Evolutionary conservation across 2,888 invertebrate species (phyloP).

Genomic region (Lydus trimaculatus): DNA sequence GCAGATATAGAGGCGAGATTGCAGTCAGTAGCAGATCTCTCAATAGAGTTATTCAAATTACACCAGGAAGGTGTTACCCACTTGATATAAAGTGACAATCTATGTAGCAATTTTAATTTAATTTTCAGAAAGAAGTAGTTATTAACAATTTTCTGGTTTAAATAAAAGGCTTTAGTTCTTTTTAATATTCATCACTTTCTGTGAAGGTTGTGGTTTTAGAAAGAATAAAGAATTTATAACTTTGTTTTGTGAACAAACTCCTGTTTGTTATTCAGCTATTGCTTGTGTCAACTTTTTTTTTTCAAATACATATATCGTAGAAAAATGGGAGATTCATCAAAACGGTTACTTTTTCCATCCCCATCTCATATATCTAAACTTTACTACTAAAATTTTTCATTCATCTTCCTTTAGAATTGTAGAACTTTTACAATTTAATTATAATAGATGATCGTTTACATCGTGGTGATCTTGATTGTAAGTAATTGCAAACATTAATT

Average conservation of each 20-base stretch:
- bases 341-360: background rate
- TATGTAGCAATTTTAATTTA: too few species aligned
- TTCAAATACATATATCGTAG: background rate
- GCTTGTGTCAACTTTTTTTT: background rate
- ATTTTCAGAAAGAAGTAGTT: slow-evolving; percentile 1
- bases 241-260: too few species aligned
- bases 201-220: too few species aligned
- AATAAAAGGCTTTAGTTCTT: too few species aligned
- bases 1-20: background rate
- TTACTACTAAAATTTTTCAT: too few species aligned
- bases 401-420: background rate
- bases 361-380: background rate
- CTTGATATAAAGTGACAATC: too few species aligned
- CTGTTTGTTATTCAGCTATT: background rate
- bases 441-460: background rate
- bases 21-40: background rate
- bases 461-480: background rate
- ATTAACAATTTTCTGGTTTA: too few species aligned
- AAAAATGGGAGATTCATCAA: background rate
- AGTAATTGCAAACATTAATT: background rate
- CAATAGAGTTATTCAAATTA: background rate
- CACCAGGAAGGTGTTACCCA: background rate
- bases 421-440: background rate
- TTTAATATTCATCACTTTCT: too few species aligned
- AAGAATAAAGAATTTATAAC: too few species aligned